Conservation (phyloP, 2,797 vertebrate species). For the Ispidina picta region DNA sequence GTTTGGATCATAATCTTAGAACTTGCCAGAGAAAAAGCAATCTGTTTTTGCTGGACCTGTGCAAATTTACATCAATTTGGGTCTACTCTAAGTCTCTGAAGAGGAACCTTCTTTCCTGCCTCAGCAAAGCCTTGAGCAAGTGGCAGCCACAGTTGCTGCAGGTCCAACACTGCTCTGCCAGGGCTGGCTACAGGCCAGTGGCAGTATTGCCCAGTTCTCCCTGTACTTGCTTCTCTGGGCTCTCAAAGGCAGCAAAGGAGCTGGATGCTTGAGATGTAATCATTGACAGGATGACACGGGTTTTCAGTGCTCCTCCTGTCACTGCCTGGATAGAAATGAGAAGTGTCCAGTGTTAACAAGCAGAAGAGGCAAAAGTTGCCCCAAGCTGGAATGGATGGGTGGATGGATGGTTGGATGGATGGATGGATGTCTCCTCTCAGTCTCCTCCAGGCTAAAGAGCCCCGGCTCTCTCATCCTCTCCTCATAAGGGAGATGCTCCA, state of each 20-base stretch:
- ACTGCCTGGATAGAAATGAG: not conserved
- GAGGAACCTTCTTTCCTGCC: not conserved
- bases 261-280: not conserved
- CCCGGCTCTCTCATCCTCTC: too few relatives aligned
- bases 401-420: not conserved
- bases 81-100: not conserved
- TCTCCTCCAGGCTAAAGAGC: too few relatives aligned
- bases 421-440: too few relatives aligned
- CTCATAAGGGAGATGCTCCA: too few relatives aligned
- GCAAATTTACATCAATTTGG: not conserved
- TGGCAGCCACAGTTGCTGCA: fast-evolving
- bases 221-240: not conserved
- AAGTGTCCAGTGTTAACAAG: not conserved
- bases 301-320: not conserved
- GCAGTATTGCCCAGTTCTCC: not conserved
- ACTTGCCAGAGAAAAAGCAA: not conserved
- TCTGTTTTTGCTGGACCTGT: not conserved
- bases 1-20: not conserved
- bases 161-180: not conserved
- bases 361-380: not conserved
- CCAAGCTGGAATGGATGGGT: not conserved
- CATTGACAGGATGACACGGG: fast-evolving
- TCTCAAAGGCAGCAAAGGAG: not conserved
- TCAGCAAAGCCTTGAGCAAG: not conserved
- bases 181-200: not conserved